A percentile compares a stretch with the other conserved stretches of the same genome.
These are phyloP conservation scores for Drosophila littoralis DNA, from an alignment of 1,140 invertebrate genomes.

Conservation along the genomic window DNA sequence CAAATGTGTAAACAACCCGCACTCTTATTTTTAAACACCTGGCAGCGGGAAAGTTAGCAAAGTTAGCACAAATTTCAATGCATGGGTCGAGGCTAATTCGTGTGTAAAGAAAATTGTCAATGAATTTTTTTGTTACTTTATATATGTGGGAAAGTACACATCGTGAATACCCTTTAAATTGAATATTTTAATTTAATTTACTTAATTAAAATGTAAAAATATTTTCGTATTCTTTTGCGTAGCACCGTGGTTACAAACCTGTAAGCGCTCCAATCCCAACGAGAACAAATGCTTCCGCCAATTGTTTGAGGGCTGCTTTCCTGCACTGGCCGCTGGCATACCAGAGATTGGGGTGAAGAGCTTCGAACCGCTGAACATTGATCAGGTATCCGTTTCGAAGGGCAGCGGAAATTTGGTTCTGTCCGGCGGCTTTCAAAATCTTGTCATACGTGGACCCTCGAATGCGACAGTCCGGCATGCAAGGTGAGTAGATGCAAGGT, in stretches of 20 bases:
- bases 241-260: conserved; percentile 79
- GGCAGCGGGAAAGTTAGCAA: no score
- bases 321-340: conserved; percentile 83
- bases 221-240: not conserved
- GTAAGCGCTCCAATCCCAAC: conserved; percentile 77
- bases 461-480: conserved; percentile 83
- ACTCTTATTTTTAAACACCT: no score
- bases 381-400: conserved; percentile 84
- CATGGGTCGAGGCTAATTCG: no score
- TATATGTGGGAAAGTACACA: no score
- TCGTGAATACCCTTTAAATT: no score
- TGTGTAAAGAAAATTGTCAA: no score
- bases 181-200: no score
- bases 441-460: conserved; percentile 85
- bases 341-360: conserved; percentile 85
- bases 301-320: conserved; percentile 78
- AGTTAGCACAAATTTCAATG: no score
- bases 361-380: conserved; percentile 85
- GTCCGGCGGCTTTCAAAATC: conserved; percentile 84
- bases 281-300: conserved; percentile 80
- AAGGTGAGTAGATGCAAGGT: conserved; percentile 46
- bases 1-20: no score
- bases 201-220: not conserved
- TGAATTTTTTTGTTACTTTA: no score
- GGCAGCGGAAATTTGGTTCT: conserved; percentile 85